Evolutionary conservation across 1,140 invertebrate species (phyloP).

Genomic region (Triops cancriformis): DNA sequence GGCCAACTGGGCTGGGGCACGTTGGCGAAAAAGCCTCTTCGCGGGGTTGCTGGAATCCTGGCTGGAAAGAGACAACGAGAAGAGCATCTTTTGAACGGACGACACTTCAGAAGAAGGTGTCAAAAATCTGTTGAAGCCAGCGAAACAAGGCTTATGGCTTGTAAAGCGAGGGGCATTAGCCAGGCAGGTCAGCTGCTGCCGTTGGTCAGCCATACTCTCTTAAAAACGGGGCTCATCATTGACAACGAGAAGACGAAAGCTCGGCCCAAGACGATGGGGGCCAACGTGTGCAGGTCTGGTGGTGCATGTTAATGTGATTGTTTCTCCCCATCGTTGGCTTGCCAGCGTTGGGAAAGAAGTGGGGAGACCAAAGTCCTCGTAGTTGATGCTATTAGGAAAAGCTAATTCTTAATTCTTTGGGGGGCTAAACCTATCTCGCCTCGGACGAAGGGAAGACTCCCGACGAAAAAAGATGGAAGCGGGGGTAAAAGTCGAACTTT

Average conservation of each 20-base stretch:
- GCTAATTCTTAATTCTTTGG: too few species aligned
- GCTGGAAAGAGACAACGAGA: background rate
- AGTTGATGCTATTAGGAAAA: too few species aligned
- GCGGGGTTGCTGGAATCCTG: background rate
- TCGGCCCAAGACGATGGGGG: background rate
- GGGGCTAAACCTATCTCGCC: too few species aligned
- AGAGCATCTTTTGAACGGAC: background rate
- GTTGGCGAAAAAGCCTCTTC: background rate
- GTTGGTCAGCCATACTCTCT: background rate
- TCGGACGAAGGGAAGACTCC: too few species aligned
- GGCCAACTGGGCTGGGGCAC: background rate
- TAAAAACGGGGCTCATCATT: background rate
- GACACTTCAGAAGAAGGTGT: background rate
- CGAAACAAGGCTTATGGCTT: background rate
- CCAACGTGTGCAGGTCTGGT: background rate
- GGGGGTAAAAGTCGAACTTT: too few species aligned
- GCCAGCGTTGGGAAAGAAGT: too few species aligned
- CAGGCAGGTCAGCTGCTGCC: background rate
- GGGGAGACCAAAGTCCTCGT: too few species aligned
- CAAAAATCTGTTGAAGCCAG: background rate
- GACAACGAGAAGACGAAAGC: background rate
- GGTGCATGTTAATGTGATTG: slow-evolving; percentile 5
- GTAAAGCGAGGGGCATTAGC: background rate
- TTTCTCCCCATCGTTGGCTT: background rate
- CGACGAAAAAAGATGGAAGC: too few species aligned